Percentiles rank a stretch among this genome's conserved stretches.
Evolutionary conservation across 2,797 vertebrate genomes (phyloP).

Genomic region (Pampus argenteus): DNA sequence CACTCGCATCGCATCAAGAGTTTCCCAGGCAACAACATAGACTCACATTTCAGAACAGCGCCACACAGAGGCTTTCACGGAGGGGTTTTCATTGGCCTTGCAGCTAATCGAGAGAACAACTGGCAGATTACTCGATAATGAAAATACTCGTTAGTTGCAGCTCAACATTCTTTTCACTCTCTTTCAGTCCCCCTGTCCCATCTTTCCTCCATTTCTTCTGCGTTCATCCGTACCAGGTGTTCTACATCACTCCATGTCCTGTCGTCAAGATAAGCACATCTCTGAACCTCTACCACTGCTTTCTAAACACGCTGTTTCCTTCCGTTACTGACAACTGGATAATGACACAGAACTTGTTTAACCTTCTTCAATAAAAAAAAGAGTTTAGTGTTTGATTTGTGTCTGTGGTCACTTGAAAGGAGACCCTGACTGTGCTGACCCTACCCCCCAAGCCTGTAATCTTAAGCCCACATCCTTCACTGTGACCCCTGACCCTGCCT

Average conservation of each 20-base stretch:
- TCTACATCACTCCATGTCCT: background rate
- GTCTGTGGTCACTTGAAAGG: constrained; percentile 56
- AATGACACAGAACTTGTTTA: constrained; percentile 24
- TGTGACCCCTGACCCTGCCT: constrained; percentile 67
- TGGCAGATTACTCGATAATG: too few species aligned
- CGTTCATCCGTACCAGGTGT: constrained; percentile 9
- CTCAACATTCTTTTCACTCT: background rate
- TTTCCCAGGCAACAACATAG: too few species aligned
- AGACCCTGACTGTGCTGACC: constrained; percentile 41
- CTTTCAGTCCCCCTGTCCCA: background rate
- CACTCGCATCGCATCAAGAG: too few species aligned
- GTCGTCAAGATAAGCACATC: constrained; percentile 12
- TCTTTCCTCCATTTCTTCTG: background rate
- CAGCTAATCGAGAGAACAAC: too few species aligned
- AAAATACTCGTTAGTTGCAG: too few species aligned
- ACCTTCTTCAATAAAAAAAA: constrained; percentile 24
- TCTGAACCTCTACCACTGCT: constrained; percentile 7
- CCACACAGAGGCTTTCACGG: too few species aligned
- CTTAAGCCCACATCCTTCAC: constrained; percentile 61
- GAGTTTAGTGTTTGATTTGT: constrained; percentile 40
- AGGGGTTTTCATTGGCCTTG: too few species aligned
- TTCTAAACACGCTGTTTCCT: constrained; percentile 10
- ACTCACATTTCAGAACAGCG: too few species aligned
- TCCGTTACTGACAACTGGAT: constrained; percentile 27
- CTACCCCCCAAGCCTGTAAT: constrained; percentile 61